These are phyloP conservation scores for Epirrita christyi DNA, from an alignment of 2,888 invertebrate genomes.

Conservation along the genomic window DNA sequence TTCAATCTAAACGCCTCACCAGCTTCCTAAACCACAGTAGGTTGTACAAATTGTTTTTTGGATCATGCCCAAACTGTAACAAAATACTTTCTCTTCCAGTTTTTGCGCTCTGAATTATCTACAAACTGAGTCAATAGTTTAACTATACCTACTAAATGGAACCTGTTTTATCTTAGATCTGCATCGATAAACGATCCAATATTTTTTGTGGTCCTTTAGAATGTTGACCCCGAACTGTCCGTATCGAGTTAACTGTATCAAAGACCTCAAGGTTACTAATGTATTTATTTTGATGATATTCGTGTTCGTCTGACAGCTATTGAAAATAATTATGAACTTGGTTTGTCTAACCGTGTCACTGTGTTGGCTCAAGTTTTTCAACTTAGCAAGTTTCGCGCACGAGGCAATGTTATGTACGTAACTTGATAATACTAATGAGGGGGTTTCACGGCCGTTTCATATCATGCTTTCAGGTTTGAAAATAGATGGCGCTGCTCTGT, in stretches of 20 bases:
- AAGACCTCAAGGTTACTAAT: slow-evolving; percentile 33
- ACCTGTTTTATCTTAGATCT: slow-evolving; percentile 21
- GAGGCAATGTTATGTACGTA: no score
- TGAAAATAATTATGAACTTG: not conserved
- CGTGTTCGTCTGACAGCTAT: slow-evolving; percentile 1
- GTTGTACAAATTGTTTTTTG: no score
- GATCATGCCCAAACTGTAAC: no score
- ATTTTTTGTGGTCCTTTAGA: slow-evolving; percentile 34
- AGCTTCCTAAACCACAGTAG: not conserved
- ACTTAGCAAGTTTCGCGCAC: no score
- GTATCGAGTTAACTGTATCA: slow-evolving; percentile 34
- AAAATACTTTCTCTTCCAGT: slow-evolving; percentile 20
- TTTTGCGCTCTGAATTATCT: slow-evolving; percentile 11
- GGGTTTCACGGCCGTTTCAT: no score
- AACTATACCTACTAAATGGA: slow-evolving; percentile 7
- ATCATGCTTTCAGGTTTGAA: no score
- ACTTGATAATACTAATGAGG: no score
- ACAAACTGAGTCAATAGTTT: slow-evolving; percentile 12
- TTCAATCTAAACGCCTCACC: no score
- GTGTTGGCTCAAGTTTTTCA: not conserved
- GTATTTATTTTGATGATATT: slow-evolving; percentile 29
- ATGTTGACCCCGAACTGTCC: slow-evolving; percentile 30
- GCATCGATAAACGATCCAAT: slow-evolving; percentile 27
- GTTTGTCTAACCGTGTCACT: not conserved
- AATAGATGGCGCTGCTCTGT: no score